A percentile compares a stretch with the other conserved stretches of the same genome.
These are phyloP conservation scores for Amphimedon queenslandica DNA, from an alignment of 37 sponge, comb jelly and placozoan species.

Conservation along the genomic window DNA sequence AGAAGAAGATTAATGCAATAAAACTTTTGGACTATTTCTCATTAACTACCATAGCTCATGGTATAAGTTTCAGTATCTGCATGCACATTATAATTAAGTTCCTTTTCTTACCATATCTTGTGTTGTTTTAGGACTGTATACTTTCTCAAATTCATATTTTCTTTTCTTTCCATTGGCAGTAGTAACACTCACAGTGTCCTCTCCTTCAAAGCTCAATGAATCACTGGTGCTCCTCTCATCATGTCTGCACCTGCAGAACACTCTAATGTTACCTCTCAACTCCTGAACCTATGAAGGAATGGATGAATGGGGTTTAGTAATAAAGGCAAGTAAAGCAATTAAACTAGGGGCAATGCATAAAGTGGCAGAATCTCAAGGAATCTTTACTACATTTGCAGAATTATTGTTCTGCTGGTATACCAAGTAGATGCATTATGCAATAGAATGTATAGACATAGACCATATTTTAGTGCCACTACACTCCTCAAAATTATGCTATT, in stretches of 20 bases:
- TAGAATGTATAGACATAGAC: too few relatives aligned
- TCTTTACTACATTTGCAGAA: too few relatives aligned
- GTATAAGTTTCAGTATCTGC: too few relatives aligned
- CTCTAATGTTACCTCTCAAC: conserved; percentile 77
- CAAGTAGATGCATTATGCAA: not conserved
- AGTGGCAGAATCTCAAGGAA: too few relatives aligned
- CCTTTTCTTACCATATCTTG: conserved; percentile 65
- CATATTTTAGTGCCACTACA: too few relatives aligned
- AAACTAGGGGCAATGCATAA: too few relatives aligned
- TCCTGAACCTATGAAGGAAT: conserved; percentile 56
- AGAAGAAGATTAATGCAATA: not conserved
- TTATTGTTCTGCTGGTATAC: too few relatives aligned
- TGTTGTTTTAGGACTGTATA: conserved; percentile 50
- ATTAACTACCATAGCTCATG: too few relatives aligned
- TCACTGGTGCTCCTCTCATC: conserved; percentile 36
- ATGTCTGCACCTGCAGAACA: conserved; percentile 80
- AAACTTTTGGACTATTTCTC: not conserved
- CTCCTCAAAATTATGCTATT: too few relatives aligned
- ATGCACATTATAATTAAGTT: too few relatives aligned
- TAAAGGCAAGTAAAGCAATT: too few relatives aligned
- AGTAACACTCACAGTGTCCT: conserved; percentile 15
- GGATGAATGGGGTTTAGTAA: not conserved
- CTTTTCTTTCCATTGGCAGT: conserved; percentile 61
- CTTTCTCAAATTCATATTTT: conserved; percentile 74
- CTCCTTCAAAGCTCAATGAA: conserved; percentile 36